Conservation (phyloP, 1,140 invertebrate species). For the Papilio xuthus region DNA sequence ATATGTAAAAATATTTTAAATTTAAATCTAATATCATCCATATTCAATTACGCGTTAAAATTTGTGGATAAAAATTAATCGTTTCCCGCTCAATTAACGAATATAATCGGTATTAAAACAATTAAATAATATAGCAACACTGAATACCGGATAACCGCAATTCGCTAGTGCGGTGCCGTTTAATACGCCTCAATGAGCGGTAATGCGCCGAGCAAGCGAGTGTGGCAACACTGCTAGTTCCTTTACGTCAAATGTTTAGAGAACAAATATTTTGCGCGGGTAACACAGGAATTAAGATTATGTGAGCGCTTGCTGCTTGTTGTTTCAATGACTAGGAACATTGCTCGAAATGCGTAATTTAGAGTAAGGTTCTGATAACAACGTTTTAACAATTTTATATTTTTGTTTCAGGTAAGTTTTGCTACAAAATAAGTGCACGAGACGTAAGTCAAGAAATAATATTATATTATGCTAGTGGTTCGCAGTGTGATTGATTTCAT, state of each 20-base stretch:
- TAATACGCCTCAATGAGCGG: constrained; percentile 34
- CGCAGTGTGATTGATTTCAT: background rate
- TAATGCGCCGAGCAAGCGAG: constrained; percentile 5
- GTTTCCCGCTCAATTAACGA: background rate
- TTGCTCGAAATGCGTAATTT: background rate
- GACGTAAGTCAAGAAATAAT: background rate
- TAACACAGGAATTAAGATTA: constrained; percentile 7
- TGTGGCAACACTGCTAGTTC: constrained; percentile 25
- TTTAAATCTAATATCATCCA: background rate
- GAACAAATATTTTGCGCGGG: constrained; percentile 23
- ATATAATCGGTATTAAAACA: constrained; percentile 20
- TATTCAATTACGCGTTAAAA: constrained; percentile 4
- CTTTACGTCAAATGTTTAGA: constrained; percentile 25
- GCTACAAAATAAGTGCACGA: background rate
- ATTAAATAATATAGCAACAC: constrained; percentile 29
- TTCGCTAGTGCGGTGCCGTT: constrained; percentile 30
- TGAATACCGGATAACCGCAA: constrained; percentile 33
- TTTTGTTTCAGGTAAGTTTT: constrained; percentile 22
- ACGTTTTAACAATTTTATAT: background rate
- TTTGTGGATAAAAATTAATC: constrained; percentile 1
- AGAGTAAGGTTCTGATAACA: background rate
- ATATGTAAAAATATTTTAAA: background rate
- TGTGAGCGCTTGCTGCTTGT: background rate
- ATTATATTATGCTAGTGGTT: background rate
- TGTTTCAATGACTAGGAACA: background rate